Evolutionary conservation across 2,888 invertebrate genomes (phyloP), one percentile per base, ranked within the genome.

Genomic region (Hypselothyrea guttata): DNA sequence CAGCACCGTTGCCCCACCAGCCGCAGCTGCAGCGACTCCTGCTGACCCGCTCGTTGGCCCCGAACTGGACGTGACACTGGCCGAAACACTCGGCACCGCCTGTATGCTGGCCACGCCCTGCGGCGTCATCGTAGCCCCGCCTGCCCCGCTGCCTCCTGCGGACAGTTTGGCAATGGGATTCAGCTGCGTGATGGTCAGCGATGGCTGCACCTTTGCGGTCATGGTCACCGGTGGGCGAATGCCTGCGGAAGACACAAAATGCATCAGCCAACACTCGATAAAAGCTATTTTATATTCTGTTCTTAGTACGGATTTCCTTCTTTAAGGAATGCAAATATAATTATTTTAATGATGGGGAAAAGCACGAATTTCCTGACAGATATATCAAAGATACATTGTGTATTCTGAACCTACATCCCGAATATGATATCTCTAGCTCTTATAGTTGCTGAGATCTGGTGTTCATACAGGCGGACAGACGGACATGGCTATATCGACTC

Each of bases 171-270:
- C 84, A 22, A 89, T 84, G 1, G 81, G 79, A 70, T 88, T 89
- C 11, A 90, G 56, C 41, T 89, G 89, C 0, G 90, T 90, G 1
- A 90, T 90, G 0, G 90, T 90, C 30, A 90, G 63, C 11, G 90
- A 89, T 0, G 90, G 89, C 66, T 90, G 90, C 4, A 87, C 88
- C 70, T 90, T 90, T 4, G 89, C 74, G n/a, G 88, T 83, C 76
- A 89, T 89, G n/a, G 89, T 87, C 1, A 88, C 86, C 1, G 89
- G 88, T 1, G 88, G 88, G 34, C 90, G 87, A 34, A 89, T 81
- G 9, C 87, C 89, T 88, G 53, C 13, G 66, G 13, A 0, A 4
- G 15, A 13, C 9, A 59, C 8, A 0, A n/a, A 2, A 18, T 15
- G 15, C 1, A 48, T n/a, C 3, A 42, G 12, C 13, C 18, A 59